A percentile compares a stretch with the other conserved stretches of the same genome.
Evolutionary conservation across 2,888 invertebrate species (phyloP).

Genomic region (Augochlorella aurata): DNA sequence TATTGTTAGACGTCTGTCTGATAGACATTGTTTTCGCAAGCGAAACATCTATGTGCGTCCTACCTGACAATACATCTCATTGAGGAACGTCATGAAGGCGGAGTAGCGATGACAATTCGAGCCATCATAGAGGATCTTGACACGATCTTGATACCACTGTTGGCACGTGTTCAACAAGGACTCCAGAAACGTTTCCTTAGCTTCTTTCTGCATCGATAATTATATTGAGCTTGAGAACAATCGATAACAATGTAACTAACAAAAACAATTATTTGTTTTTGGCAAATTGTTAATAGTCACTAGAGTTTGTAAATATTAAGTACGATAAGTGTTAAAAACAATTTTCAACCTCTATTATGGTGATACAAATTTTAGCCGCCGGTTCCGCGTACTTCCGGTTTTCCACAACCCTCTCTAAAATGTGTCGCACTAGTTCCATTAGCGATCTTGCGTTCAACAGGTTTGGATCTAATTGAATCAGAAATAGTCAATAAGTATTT

Average conservation of each 20-base stretch:
- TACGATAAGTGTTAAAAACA: background rate
- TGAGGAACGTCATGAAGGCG: slow-evolving; percentile 94
- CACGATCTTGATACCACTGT: slow-evolving; percentile 94
- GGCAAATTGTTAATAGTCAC: no score
- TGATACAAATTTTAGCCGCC: slow-evolving; percentile 92
- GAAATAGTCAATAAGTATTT: slow-evolving; percentile 13
- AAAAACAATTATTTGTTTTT: no score
- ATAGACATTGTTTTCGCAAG: background rate
- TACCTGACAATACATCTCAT: slow-evolving; percentile 93
- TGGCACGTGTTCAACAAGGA: slow-evolving; percentile 94
- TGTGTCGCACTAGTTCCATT: slow-evolving; percentile 92
- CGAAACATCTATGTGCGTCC: slow-evolving; percentile 22
- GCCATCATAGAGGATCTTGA: slow-evolving; percentile 84
- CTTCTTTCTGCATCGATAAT: slow-evolving; percentile 87
- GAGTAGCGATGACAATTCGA: slow-evolving; percentile 75
- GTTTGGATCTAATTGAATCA: slow-evolving; percentile 87
- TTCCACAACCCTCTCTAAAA: slow-evolving; percentile 91
- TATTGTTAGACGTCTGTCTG: background rate
- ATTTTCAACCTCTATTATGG: slow-evolving; percentile 87
- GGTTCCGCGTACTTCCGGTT: slow-evolving; percentile 91
- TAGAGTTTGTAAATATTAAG: background rate
- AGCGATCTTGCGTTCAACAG: slow-evolving; percentile 88
- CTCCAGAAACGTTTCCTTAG: slow-evolving; percentile 93
- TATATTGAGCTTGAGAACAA: background rate
- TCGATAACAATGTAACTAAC: background rate